Evolutionary conservation across 2,888 invertebrate genomes (phyloP), one percentile per base, ranked within the genome.

Genomic region (Mayetiola destructor): DNA sequence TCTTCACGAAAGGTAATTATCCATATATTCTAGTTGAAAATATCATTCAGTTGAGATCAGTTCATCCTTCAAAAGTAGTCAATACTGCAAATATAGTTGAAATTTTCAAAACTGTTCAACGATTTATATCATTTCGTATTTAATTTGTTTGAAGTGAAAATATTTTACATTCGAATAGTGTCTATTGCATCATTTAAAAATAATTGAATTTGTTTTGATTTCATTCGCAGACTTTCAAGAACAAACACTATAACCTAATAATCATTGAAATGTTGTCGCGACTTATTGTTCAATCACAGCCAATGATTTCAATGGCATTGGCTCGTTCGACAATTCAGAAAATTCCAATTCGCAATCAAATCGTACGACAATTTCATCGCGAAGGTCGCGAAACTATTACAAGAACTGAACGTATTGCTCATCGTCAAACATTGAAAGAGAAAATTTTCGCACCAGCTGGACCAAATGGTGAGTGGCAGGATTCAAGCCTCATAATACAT

Each of bases 391-490:
- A 66, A 61, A 69, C 71, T 64, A 65, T 68, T 18, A 20, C 68
- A 69, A 32, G 67, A 75, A 10, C 52, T 3, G 23, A 56, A 59
- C 70, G 73, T 59, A 71, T 75, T 14, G 68, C 78, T 23, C 74
- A 75, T 59, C 66, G 73, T 55, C 74, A 76, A 58, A 77, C 83
- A 10, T 60, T 89, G 3, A 81, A 82, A 66, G 88, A 91, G 67
- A 77, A 75, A 59, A 73, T 81, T 2, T 82, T 85, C 81, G 83
- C 82, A 59, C 88, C 90, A 39, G 83, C 88, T 56, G 80, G 84
- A 58, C 82, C 82, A 61, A 82, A 83, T 68, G 87, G 89, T 87
- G 76, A 68, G 64, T 60, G 57, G 29, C 3, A 48, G 21, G 53
- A 23, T 8, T 56, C 58, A 36, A 56, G n/a, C 58, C 23, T 58